Evolutionary conservation across 2,113 vertebrate species (phyloP).

Genomic region (Aleadryas rufinucha): DNA sequence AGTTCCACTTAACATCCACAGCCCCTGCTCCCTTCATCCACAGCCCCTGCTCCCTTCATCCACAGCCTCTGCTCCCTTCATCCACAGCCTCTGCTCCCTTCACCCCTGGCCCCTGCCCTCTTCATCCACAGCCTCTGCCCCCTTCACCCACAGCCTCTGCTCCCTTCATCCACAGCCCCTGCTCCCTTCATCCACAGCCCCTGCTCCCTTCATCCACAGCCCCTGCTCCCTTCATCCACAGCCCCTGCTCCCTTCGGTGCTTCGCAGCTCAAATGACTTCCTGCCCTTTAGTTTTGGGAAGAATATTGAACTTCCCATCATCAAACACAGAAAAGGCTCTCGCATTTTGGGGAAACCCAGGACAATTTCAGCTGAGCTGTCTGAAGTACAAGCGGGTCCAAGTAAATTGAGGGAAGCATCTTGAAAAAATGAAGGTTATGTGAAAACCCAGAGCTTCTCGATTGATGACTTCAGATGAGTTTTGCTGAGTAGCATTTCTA

Average conservation of each 20-base stretch:
- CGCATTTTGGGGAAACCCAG: background rate
- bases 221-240: background rate
- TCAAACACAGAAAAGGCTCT: background rate
- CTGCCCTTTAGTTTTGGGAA: background rate
- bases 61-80: no score
- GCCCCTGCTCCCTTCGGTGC: accelerated
- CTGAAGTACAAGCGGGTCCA: background rate
- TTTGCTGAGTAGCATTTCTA: background rate
- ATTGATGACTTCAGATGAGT: background rate
- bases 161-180: background rate
- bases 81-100: background rate
- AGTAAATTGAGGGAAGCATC: background rate
- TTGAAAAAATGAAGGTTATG: background rate
- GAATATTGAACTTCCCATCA: background rate
- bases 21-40: background rate
- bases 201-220: background rate
- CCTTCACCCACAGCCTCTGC: background rate
- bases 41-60: background rate
- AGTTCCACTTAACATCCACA: background rate
- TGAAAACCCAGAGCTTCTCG: background rate
- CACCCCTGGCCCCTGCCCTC: accelerated
- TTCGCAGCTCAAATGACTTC: background rate
- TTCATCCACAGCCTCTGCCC: background rate
- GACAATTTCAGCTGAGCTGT: background rate
- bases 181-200: background rate